Percentiles rank a stretch among this genome's conserved stretches.
phyloP scores from a whole-genome alignment of 2,797 vertebrate genomes.

The Clarias laeviceps region DNA sequence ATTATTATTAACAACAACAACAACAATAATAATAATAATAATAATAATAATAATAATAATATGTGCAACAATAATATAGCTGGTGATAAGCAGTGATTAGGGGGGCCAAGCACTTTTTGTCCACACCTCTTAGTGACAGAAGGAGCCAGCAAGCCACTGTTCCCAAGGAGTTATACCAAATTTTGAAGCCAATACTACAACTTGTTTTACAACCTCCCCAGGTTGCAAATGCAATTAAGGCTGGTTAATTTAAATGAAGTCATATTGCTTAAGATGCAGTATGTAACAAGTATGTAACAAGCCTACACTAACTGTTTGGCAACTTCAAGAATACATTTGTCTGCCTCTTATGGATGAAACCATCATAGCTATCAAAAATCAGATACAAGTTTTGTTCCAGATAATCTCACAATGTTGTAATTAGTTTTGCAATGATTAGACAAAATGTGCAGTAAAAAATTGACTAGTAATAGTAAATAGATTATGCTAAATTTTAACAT shows the following conservation, averaged over 20 bases:
- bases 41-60: not conserved
- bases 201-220: too few species aligned
- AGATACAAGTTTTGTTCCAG: not conserved
- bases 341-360: too few species aligned
- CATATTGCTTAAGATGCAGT: too few species aligned
- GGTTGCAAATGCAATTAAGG: too few species aligned
- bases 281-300: too few species aligned
- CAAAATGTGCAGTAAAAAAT: too few species aligned
- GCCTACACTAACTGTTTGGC: not conserved
- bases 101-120: not conserved
- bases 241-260: too few species aligned
- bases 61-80: not conserved
- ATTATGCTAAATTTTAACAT: not conserved
- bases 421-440: not conserved
- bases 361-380: not conserved
- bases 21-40: not conserved
- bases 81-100: not conserved
- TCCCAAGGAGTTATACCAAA: not conserved
- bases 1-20: too few species aligned
- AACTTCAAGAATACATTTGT: too few species aligned
- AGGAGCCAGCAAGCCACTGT: not conserved
- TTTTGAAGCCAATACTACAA: not conserved
- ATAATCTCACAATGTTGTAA: not conserved
- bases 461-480: too few species aligned
- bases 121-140: not conserved